phyloP scores from a whole-genome alignment of 1,140 invertebrate species.

The Mizuhopecten yessoensis region DNA sequence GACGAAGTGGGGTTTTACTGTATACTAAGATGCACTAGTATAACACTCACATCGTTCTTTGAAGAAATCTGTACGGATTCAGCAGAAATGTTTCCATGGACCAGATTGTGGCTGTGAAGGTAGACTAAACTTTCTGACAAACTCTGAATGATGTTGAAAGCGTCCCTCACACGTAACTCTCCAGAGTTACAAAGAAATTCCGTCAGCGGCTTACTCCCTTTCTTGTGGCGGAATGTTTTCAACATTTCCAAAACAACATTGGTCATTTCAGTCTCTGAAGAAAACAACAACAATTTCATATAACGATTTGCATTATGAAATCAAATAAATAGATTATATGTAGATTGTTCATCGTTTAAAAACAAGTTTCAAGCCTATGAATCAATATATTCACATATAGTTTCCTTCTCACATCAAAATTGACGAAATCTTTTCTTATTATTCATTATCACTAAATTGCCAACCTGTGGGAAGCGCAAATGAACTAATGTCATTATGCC shows the following conservation, averaged over 20 bases:
- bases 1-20: too few species aligned
- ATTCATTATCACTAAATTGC: too few species aligned
- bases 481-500: too few species aligned
- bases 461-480: too few species aligned
- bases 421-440: too few species aligned
- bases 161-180: not conserved
- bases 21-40: too few species aligned
- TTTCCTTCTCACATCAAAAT: too few species aligned
- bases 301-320: too few species aligned
- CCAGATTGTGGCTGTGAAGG: not conserved
- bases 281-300: not conserved
- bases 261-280: not conserved
- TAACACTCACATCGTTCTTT: not conserved
- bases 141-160: not conserved
- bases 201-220: not conserved
- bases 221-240: not conserved
- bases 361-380: too few species aligned
- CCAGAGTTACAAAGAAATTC: not conserved
- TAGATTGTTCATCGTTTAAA: too few species aligned
- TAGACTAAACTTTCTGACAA: not conserved
- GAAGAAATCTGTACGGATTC: not conserved
- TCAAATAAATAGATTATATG: too few species aligned
- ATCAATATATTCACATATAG: too few species aligned
- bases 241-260: not conserved
- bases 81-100: slow-evolving; percentile 11